phyloP scores from a whole-genome alignment of 2,113 vertebrate species.

The Todiramphus chloris region DNA sequence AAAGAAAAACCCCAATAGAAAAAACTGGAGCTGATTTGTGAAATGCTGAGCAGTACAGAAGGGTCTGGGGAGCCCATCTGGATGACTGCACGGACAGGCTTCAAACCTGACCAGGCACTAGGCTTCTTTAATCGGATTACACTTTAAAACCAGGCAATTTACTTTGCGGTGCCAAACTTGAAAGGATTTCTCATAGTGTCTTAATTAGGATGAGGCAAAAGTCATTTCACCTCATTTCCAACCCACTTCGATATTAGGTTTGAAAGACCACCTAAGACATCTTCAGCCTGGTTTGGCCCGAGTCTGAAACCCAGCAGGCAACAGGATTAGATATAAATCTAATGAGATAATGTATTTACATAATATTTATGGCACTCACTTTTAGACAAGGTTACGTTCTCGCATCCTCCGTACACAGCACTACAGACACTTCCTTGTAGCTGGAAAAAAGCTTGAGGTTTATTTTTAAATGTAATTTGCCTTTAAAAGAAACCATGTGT shows the following conservation, averaged over 20 bases:
- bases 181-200: background rate
- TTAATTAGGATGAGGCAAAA: constrained; percentile 34
- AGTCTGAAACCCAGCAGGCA: background rate
- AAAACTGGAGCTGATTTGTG: background rate
- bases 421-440: background rate
- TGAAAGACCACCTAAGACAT: constrained; percentile 15
- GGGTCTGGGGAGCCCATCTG: background rate
- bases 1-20: background rate
- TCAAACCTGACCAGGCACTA: background rate
- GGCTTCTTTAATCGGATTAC: background rate
- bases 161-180: background rate
- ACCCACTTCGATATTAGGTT: background rate
- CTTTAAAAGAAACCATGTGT: constrained; percentile 20
- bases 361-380: constrained; percentile 33
- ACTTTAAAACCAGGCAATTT: background rate
- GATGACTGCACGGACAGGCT: background rate
- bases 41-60: background rate
- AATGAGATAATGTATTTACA: constrained; percentile 48
- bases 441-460: background rate
- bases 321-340: background rate
- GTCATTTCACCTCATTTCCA: background rate
- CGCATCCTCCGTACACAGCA: background rate
- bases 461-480: constrained; percentile 26
- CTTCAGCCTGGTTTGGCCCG: background rate
- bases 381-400: background rate